These are phyloP conservation scores for Polypedilum pembai DNA, from an alignment of 1,140 invertebrate species.

Conservation along the genomic window DNA sequence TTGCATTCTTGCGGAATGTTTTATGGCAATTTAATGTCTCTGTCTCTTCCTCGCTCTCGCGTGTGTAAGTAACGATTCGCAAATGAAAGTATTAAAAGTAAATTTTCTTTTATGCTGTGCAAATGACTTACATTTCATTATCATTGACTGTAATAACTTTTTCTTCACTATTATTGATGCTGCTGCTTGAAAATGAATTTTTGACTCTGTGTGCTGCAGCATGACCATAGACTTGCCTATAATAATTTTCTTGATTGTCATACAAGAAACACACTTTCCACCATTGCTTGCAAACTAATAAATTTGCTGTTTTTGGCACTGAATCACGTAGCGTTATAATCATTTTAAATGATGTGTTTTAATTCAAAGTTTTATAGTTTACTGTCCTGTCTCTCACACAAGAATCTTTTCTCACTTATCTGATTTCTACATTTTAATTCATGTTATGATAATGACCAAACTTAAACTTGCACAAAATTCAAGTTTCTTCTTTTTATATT, in stretches of 20 bases:
- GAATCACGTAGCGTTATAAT: slow-evolving; percentile 3
- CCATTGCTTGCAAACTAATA: slow-evolving; percentile 76
- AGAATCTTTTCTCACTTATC: neutral
- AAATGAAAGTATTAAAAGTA: neutral
- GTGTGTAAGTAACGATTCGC: neutral
- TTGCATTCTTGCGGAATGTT: neutral
- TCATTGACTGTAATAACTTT: neutral
- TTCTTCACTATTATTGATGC: no score
- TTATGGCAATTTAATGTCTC: slow-evolving; percentile 17
- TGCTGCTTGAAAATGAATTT: no score
- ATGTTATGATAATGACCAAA: neutral
- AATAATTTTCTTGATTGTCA: slow-evolving; percentile 75
- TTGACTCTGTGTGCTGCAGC: slow-evolving; percentile 44
- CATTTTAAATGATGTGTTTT: slow-evolving; percentile 7
- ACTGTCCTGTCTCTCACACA: neutral
- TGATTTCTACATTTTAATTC: neutral
- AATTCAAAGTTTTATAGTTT: neutral
- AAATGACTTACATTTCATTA: slow-evolving; percentile 18
- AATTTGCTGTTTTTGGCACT: slow-evolving; percentile 52
- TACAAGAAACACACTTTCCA: slow-evolving; percentile 82
- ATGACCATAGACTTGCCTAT: slow-evolving; percentile 66
- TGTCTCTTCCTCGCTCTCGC: neutral
- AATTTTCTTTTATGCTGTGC: slow-evolving; percentile 1
- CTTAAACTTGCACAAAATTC: slow-evolving; percentile 2
- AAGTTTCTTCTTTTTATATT: neutral